A percentile compares a stretch with the other conserved stretches of the same genome.
Evolutionary conservation across 35 echinoderm and acorn worm species (phyloP).

Genomic region (Heliocidaris erythrogramma): DNA sequence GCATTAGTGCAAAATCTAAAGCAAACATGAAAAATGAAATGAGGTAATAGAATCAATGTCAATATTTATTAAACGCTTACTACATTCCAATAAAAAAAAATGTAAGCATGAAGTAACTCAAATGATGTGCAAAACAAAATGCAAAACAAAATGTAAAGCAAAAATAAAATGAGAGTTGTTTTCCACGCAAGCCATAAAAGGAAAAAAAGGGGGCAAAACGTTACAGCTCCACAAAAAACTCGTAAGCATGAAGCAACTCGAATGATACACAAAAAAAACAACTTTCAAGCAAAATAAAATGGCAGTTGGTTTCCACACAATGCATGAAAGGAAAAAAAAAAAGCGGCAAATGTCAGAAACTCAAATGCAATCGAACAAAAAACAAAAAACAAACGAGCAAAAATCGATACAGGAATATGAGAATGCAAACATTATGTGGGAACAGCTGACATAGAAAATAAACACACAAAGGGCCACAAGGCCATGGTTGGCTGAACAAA

Average conservation of each 20-base stretch:
- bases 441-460: not conserved
- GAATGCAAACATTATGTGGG: not conserved
- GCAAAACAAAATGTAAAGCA: no score
- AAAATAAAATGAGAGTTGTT: no score
- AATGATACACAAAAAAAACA: not conserved
- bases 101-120: no score
- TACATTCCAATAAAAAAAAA: no score
- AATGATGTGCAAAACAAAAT: no score
- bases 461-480: not conserved
- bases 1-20: not conserved
- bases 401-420: not conserved
- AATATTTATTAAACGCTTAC: not conserved
- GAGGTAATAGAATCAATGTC: not conserved
- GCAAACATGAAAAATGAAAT: not conserved
- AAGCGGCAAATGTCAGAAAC: not conserved
- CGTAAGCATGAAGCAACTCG: not conserved
- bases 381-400: not conserved
- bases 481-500: not conserved
- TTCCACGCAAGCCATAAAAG: no score
- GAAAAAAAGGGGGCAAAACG: not conserved
- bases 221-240: not conserved
- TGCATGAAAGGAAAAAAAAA: not conserved
- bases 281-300: not conserved
- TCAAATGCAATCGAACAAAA: not conserved
- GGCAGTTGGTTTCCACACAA: not conserved